These are phyloP conservation scores for Troides helena DNA, from an alignment of 2,888 invertebrate genomes.

Conservation along the genomic window DNA sequence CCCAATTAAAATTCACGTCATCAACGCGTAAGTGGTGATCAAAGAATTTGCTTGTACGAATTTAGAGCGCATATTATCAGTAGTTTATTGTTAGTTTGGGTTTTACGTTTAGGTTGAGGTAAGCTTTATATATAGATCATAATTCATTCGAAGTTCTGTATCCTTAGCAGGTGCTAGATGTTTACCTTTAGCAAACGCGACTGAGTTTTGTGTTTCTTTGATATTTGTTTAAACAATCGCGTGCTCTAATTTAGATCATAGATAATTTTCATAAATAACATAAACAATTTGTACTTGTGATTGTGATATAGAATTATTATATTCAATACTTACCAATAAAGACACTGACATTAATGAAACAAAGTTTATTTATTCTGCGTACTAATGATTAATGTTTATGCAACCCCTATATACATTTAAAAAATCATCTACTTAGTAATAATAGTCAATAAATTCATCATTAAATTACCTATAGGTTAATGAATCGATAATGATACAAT, in stretches of 20 bases:
- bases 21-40: constrained; percentile 10
- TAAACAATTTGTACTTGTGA: background rate
- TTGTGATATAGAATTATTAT: background rate
- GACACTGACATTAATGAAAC: background rate
- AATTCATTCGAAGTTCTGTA: constrained; percentile 36
- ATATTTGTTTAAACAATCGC: constrained; percentile 6
- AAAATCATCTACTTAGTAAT: too few species aligned
- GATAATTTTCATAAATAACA: too few species aligned
- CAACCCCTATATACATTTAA: background rate
- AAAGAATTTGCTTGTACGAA: constrained; percentile 23
- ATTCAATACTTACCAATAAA: background rate
- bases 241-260: background rate
- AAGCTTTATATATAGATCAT: constrained; percentile 50
- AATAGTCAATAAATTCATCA: too few species aligned
- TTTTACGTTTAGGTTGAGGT: constrained; percentile 50
- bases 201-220: constrained; percentile 14
- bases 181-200: constrained; percentile 22
- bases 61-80: constrained; percentile 24
- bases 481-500: too few species aligned
- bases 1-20: constrained; percentile 25
- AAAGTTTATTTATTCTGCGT: background rate
- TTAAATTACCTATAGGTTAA: too few species aligned
- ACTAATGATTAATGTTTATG: background rate
- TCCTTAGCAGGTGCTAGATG: constrained; percentile 18
- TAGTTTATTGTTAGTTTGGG: constrained; percentile 23